A percentile compares a stretch with the other conserved stretches of the same genome.
phyloP scores from a whole-genome alignment of 2,888 invertebrate genomes.

The Acheta domesticus region DNA sequence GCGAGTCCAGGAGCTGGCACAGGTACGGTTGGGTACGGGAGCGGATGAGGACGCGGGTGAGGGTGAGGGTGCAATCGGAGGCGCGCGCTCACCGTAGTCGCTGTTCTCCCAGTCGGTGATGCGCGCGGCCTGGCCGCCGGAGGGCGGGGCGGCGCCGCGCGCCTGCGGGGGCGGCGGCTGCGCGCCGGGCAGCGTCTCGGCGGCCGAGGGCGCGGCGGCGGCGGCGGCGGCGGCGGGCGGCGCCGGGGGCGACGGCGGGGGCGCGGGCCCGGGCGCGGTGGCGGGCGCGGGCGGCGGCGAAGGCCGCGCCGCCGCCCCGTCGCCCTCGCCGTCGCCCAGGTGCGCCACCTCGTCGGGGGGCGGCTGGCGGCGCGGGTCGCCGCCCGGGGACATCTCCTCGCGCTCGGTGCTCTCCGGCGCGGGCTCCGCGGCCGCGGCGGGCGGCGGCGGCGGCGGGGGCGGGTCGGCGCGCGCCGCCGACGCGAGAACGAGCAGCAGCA shows the following conservation, averaged over 20 bases:
- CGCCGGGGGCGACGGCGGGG: not conserved
- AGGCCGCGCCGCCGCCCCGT: not conserved
- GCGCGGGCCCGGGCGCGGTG: not conserved
- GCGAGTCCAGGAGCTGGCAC: no score
- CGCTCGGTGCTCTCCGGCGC: not conserved
- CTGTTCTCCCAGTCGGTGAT: not conserved
- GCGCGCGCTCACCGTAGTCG: not conserved
- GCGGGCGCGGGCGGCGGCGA: not conserved
- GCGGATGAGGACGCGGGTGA: no score
- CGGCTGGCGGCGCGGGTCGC: not conserved
- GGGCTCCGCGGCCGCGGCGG: not conserved
- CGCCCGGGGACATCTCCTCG: not conserved
- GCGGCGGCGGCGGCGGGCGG: not conserved
- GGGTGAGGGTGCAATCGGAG: not conserved
- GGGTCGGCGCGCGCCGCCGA: not conserved
- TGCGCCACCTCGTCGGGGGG: not conserved
- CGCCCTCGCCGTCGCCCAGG: not conserved
- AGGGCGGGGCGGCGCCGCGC: not conserved
- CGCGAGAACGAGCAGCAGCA: not conserved
- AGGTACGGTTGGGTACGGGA: not conserved
- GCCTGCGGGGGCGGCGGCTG: not conserved
- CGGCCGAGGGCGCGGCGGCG: not conserved
- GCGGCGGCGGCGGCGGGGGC: slow-evolving; percentile 2
- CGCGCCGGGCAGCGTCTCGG: no score
- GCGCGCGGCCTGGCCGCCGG: not conserved